Conservation (phyloP, 2,888 invertebrate genomes). For the Neocrepidodera transversa region DNA sequence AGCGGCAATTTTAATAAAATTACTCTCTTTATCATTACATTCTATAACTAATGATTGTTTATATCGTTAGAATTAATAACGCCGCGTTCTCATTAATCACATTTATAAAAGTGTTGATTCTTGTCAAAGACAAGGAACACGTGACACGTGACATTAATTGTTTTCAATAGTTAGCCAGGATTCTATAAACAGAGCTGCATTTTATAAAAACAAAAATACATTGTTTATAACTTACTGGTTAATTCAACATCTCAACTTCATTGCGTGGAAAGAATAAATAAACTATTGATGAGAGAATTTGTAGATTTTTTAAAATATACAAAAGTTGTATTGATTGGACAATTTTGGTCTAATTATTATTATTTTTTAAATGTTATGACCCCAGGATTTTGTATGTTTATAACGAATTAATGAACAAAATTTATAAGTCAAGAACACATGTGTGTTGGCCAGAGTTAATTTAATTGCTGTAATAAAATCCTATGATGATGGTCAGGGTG, state of each 20-base stretch:
- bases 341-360: no score
- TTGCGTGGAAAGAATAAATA: background rate
- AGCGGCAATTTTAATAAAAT: no score
- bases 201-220: constrained; percentile 7
- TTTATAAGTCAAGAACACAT: no score
- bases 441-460: no score
- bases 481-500: no score
- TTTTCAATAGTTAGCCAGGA: background rate
- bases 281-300: constrained; percentile 1
- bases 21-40: no score
- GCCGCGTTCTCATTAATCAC: background rate
- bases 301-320: background rate
- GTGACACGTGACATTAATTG: constrained; percentile 11
- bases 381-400: no score
- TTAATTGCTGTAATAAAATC: no score
- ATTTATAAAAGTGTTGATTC: constrained; percentile 9
- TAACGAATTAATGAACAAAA: no score
- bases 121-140: constrained; percentile 5
- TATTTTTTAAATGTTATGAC: no score
- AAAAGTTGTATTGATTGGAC: no score
- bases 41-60: constrained; percentile 1
- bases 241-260: constrained; percentile 11
- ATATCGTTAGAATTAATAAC: background rate
- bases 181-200: constrained; percentile 4
- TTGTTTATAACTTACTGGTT: constrained; percentile 6